Conservation (phyloP, 2,113 vertebrate genomes). For the Lucifuga dentata region DNA sequence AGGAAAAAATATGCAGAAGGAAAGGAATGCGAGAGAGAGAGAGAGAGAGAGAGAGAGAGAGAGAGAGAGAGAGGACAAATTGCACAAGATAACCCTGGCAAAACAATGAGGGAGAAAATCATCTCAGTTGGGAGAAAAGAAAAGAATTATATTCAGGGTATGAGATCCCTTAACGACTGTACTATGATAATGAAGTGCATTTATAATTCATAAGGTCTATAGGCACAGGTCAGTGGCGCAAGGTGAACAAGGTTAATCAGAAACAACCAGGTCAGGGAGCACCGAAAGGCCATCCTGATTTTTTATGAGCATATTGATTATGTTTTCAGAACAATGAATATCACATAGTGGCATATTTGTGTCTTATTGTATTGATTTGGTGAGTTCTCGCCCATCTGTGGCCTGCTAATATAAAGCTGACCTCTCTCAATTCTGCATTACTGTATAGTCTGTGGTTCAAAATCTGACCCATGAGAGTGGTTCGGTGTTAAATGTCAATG, state of each 20-base stretch:
- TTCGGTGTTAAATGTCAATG: neutral
- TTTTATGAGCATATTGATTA: conserved; percentile 81
- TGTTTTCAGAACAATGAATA: conserved; percentile 73
- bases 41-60: neutral
- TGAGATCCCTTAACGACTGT: conserved; percentile 48
- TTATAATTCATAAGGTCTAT: conserved; percentile 77
- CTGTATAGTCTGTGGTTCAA: conserved; percentile 24
- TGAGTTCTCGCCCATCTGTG: conserved; percentile 59
- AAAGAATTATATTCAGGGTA: conserved; percentile 25
- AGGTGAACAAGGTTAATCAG: conserved; percentile 77
- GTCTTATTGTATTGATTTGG: conserved; percentile 67
- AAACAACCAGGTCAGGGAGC: conserved; percentile 64
- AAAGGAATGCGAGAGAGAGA: neutral
- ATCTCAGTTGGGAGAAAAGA: conserved; percentile 45
- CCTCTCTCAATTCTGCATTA: conserved; percentile 54
- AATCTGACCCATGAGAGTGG: conserved; percentile 4
- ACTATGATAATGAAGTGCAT: conserved; percentile 74
- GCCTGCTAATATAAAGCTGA: conserved; percentile 60
- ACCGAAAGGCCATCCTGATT: conserved; percentile 59
- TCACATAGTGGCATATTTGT: conserved; percentile 61
- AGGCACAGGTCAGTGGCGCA: conserved; percentile 67
- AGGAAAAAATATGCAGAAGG: conserved; percentile 64
- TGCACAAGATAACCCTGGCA: conserved; percentile 49
- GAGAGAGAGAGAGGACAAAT: conserved; percentile 47
- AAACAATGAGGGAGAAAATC: conserved; percentile 44